Base-by-base conservation (phyloP, 1,140 invertebrate species). In the Trichomalopsis sarcophagae region DNA sequence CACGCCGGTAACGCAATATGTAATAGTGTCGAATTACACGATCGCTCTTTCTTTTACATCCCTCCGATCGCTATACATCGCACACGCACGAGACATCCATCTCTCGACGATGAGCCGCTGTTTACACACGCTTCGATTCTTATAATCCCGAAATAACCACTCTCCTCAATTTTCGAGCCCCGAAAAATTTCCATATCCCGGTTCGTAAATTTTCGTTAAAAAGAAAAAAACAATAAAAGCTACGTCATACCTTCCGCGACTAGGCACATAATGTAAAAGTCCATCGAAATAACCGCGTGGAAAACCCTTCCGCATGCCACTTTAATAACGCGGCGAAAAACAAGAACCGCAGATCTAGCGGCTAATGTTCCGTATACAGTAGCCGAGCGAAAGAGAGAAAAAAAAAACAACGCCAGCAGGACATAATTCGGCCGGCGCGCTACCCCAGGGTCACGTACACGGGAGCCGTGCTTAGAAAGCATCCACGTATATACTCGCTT, bases 321-420 rank as follows among this genome's bases (percentile, higher is more conserved):
- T n/a, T 62, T 62, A 62, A 62, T 62, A 62, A 62, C 55, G 4
- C 55, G 17, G 21, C 55, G 55, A 17, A n/a, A 62, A 62, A 62
- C 55, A 55, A 55, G 50, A 55, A 55, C 50, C 50, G 50, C 50
- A 62, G 55, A 10, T 27, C 40, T 33, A 33, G 40, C 40, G 21
- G 68, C 27, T 71, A 71, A 71, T 71, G 68, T 71, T 71, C 30
- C 17, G 23, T 1, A 33, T 33, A 74, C 10, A 23, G 71, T 40
- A 40, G n/a, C n/a, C 9, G 13, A 55, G n/a, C 47, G 30, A 40
- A 0, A 44, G 21, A 80, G 55, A 30, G 0, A n/a, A 21, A 3
- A 36, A 36, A 75, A 75, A 77, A 50, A 30, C 47, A 27, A 77
- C n/a, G 44, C 9, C 40, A 55, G 75, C 75, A 44, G 66, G 79